Base-by-base conservation (phyloP, 2,888 invertebrate species). In the Aelia acuminata region DNA sequence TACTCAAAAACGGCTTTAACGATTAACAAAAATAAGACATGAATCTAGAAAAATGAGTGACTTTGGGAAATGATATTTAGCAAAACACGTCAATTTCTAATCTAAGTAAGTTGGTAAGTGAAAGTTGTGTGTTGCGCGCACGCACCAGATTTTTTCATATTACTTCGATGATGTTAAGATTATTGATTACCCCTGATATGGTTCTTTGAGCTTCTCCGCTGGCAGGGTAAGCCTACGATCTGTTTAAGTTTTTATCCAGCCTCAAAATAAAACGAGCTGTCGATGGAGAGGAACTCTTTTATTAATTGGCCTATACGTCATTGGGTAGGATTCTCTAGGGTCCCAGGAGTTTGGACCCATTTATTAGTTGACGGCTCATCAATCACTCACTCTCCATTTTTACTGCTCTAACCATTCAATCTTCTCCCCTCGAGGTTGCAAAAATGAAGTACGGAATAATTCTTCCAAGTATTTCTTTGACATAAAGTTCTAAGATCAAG, bases 301-400 rank as follows among this genome's bases (percentile, higher is more conserved):
- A 85, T 85, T 85, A 85, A 85, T 85, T 85, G 85, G 53, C 43
- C 85, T 85, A 85, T 85, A 50, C 85, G 85, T 85, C 85, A 85
- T 85, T 85, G 13, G 85, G 57, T 31, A 53, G 80, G 43, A 80
- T 80, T n/a, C 80, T 80, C 80, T 43, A 80, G 80, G 80, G 80
- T 43, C 43, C 8, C 31, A 13, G 11, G 80, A 47, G 80, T 80
- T 80, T n/a, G 39, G n/a, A 80, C 43, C 43, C 80, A 43, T 80
- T 80, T 80, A 80, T 80, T 43, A 80, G 80, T 43, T 80, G 80
- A 80, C 80, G 80, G 80, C 43, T 80, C 80, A 80, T 80, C 80
- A 80, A 80, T 80, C 80, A 80, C 80, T 80, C 80, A 80, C 80
- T 39, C n/a, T 22, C 80, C 80, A 80, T 80, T 80, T 80, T 80